Evolutionary conservation across 2,113 vertebrate genomes (phyloP).

Genomic region (Scatophagus argus): DNA sequence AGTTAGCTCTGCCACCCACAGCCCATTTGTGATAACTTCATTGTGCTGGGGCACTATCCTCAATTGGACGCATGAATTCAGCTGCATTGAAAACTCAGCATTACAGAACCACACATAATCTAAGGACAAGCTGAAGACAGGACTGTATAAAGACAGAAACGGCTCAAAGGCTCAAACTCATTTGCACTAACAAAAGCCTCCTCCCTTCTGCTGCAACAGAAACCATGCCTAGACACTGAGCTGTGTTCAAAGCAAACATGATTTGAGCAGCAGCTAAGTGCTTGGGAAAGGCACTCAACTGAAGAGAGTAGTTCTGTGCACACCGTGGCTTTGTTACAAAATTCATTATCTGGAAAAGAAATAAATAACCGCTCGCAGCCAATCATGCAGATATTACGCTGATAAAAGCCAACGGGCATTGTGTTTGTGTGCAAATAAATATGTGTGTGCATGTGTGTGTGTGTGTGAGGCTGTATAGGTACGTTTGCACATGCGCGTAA

Average conservation of each 20-base stretch:
- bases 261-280: slow-evolving; percentile 54
- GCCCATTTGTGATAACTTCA: background rate
- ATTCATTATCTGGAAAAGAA: slow-evolving; percentile 54
- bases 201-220: slow-evolving; percentile 45
- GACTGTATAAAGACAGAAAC: slow-evolving; percentile 23
- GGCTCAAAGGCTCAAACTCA: slow-evolving; percentile 50
- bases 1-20: background rate
- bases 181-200: slow-evolving; percentile 40
- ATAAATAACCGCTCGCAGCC: slow-evolving; percentile 43
- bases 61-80: background rate
- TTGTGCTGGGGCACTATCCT: background rate
- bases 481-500: slow-evolving; percentile 13
- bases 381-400: slow-evolving; percentile 56
- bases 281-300: slow-evolving; percentile 45
- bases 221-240: slow-evolving; percentile 32
- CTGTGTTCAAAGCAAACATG: slow-evolving; percentile 61
- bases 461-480: background rate
- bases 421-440: slow-evolving; percentile 1
- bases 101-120: slow-evolving; percentile 15
- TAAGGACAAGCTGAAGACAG: slow-evolving; percentile 30
- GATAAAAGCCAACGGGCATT: slow-evolving; percentile 54
- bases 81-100: background rate
- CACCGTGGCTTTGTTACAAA: slow-evolving; percentile 28
- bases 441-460: background rate
- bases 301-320: slow-evolving; percentile 31